phyloP scores from a whole-genome alignment of 2,797 vertebrate species.

The Hylomyscus alleni region DNA sequence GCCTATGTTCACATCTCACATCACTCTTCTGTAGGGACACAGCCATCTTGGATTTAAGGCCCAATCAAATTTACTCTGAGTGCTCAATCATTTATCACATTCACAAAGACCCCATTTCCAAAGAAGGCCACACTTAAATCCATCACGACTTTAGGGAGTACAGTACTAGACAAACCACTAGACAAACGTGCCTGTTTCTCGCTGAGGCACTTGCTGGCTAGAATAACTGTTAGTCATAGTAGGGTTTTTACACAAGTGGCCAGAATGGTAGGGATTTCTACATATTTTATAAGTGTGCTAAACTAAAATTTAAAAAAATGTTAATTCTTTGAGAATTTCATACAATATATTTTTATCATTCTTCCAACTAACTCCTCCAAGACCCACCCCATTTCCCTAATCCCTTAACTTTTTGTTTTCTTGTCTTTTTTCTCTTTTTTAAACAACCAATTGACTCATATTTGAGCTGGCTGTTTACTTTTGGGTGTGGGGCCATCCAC shows the following conservation, averaged over 20 bases:
- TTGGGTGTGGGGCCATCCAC: neutral
- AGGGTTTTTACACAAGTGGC: neutral
- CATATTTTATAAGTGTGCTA: neutral
- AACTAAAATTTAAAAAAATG: neutral
- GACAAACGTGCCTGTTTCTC: neutral
- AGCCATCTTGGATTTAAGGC: neutral
- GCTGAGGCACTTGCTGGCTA: neutral
- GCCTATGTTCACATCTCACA: neutral
- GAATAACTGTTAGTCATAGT: neutral
- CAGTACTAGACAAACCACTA: neutral
- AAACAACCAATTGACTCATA: neutral
- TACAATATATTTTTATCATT: neutral
- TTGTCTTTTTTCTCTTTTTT: neutral
- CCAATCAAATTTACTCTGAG: neutral
- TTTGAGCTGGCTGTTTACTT: neutral
- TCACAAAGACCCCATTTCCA: conserved; percentile 16
- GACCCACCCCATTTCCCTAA: neutral
- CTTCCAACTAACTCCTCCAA: neutral
- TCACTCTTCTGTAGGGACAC: neutral
- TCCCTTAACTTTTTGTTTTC: neutral
- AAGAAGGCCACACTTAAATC: neutral
- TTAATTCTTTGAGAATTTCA: conserved; percentile 2
- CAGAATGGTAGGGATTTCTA: neutral
- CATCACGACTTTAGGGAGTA: neutral
- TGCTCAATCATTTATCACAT: neutral